phyloP scores from a whole-genome alignment of 1,140 invertebrate genomes.

The Periplaneta americana region DNA sequence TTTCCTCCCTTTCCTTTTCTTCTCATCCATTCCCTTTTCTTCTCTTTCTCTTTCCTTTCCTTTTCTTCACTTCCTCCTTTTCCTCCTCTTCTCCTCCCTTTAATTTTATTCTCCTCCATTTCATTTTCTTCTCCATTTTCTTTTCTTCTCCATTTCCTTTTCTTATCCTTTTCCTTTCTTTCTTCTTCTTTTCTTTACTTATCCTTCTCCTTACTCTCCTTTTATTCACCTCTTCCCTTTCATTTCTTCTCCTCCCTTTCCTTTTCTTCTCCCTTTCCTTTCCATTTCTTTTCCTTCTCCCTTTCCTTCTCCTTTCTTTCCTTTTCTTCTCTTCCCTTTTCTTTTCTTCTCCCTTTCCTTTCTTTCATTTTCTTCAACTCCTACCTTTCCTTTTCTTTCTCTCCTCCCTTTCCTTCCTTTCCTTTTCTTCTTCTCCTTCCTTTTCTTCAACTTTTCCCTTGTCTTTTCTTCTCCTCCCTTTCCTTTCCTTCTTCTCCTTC shows the following conservation, averaged over 20 bases:
- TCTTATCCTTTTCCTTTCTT: too few relatives aligned
- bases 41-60: not conserved
- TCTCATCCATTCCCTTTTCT: not conserved
- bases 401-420: not conserved
- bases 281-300: not conserved
- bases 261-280: not conserved
- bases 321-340: not conserved
- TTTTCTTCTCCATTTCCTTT: too few relatives aligned
- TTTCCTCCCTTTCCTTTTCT: not conserved
- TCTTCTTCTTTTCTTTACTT: not conserved
- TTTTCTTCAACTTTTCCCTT: not conserved
- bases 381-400: not conserved
- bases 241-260: too few relatives aligned
- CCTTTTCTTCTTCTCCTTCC: not conserved
- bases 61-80: not conserved
- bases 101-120: not conserved
- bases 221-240: too few relatives aligned
- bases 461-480: not conserved
- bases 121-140: not conserved
- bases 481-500: not conserved
- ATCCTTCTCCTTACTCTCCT: not conserved
- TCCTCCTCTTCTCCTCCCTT: not conserved
- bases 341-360: not conserved
- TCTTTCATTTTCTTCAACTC: not conserved
- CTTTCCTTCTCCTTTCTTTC: not conserved